Conservation (phyloP, 2,797 vertebrate genomes). For the Salmo trutta region DNA sequence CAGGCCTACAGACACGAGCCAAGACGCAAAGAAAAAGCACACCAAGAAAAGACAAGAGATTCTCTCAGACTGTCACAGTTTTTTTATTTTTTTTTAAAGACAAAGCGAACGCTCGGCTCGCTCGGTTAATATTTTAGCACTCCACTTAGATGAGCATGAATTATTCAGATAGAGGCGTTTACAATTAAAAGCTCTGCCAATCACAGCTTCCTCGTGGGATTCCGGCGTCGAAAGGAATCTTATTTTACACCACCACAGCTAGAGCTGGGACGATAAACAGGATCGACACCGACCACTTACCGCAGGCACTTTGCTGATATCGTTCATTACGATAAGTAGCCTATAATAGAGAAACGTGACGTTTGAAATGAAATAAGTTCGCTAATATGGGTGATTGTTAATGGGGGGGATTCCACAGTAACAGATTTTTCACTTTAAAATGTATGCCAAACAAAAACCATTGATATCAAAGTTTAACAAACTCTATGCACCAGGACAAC, state of each 20-base stretch:
- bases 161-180: constrained; percentile 64
- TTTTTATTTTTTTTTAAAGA: not conserved
- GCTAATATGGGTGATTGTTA: too few species aligned
- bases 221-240: constrained; percentile 32
- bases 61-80: not conserved
- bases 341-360: not conserved
- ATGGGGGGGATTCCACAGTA: too few species aligned
- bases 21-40: not conserved
- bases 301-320: too few species aligned
- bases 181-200: constrained; percentile 60
- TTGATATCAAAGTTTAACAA: too few species aligned
- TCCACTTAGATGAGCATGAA: constrained; percentile 64
- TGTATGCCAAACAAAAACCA: too few species aligned
- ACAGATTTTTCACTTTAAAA: too few species aligned
- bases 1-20: not conserved
- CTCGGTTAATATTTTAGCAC: constrained; percentile 66
- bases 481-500: too few species aligned
- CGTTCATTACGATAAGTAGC: too few species aligned
- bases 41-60: not conserved
- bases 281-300: too few species aligned
- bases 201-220: constrained; percentile 41
- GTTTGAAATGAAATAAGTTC: too few species aligned
- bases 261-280: not conserved
- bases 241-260: not conserved
- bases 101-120: constrained; percentile 13